A percentile compares a stretch with the other conserved stretches of the same genome.
These are phyloP conservation scores for Augiades crinisus DNA, from an alignment of 2,888 invertebrate genomes.

Conservation along the genomic window DNA sequence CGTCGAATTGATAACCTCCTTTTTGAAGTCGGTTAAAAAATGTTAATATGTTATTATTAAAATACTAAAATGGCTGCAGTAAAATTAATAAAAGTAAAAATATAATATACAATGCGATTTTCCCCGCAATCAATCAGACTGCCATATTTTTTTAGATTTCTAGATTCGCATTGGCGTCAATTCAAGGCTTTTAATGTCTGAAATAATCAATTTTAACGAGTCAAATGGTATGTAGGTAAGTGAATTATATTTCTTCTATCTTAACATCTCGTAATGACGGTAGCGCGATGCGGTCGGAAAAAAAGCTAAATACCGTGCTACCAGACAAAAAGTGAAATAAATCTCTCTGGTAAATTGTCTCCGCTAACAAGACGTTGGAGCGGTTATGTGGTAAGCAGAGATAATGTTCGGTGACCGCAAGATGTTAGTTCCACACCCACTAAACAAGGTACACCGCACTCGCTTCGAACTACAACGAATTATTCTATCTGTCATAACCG, in stretches of 20 bases:
- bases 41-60: too few relatives aligned
- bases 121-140: too few relatives aligned
- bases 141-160: too few relatives aligned
- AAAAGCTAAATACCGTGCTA: conserved; percentile 23
- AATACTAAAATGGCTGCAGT: too few relatives aligned
- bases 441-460: conserved; percentile 49
- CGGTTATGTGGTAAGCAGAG: conserved; percentile 46
- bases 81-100: too few relatives aligned
- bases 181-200: too few relatives aligned
- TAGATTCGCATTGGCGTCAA: too few relatives aligned
- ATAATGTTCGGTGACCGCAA: conserved; percentile 59
- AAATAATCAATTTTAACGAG: too few relatives aligned
- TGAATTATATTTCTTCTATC: conserved; percentile 18
- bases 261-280: conserved; percentile 18
- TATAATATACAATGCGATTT: too few relatives aligned
- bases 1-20: too few relatives aligned
- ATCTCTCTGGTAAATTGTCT: conserved; percentile 53
- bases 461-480: conserved; percentile 21
- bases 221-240: conserved; percentile 10
- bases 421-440: conserved; percentile 45
- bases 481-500: conserved; percentile 13
- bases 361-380: conserved; percentile 56
- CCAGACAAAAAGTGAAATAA: conserved; percentile 40
- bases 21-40: too few relatives aligned
- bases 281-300: conserved; percentile 29